phyloP scores from a whole-genome alignment of 2,888 invertebrate genomes.

The Agonum fuliginosum region DNA sequence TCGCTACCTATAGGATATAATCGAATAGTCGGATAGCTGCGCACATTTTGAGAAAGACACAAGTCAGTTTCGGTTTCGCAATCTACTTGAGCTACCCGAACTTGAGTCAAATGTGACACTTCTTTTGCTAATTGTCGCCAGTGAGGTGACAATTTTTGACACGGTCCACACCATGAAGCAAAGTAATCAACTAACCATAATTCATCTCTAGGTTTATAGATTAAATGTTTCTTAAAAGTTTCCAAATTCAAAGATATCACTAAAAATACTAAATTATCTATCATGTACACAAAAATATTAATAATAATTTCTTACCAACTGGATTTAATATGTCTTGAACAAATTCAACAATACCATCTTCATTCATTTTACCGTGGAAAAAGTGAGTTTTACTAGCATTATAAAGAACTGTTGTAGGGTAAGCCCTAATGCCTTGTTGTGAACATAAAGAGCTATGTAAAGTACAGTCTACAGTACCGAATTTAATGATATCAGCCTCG shows the following conservation, averaged over 20 bases:
- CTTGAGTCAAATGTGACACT: constrained; percentile 72
- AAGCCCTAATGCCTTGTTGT: constrained; percentile 78
- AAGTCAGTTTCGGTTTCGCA: constrained; percentile 77
- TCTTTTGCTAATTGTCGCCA: constrained; percentile 80
- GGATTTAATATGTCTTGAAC: constrained; percentile 77
- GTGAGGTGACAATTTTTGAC: constrained; percentile 80
- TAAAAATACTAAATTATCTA: constrained; percentile 65
- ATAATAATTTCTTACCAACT: constrained; percentile 69
- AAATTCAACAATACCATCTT: constrained; percentile 79
- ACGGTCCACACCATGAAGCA: constrained; percentile 86
- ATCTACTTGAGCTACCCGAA: constrained; percentile 80
- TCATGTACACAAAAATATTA: constrained; percentile 39
- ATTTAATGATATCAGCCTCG: constrained; percentile 73
- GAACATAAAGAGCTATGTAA: constrained; percentile 77
- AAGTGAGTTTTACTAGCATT: constrained; percentile 75
- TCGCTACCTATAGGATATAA: constrained; percentile 78
- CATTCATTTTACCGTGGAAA: constrained; percentile 78
- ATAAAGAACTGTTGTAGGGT: constrained; percentile 82
- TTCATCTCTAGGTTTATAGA: constrained; percentile 74
- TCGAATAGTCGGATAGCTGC: constrained; percentile 81
- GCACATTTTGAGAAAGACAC: constrained; percentile 77
- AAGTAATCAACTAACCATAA: constrained; percentile 84
- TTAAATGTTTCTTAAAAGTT: constrained; percentile 75
- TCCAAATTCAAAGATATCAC: constrained; percentile 76
- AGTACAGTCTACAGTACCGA: constrained; percentile 83